Evolutionary conservation across 2,888 invertebrate species (phyloP).

Genomic region (Cephus spinipes): DNA sequence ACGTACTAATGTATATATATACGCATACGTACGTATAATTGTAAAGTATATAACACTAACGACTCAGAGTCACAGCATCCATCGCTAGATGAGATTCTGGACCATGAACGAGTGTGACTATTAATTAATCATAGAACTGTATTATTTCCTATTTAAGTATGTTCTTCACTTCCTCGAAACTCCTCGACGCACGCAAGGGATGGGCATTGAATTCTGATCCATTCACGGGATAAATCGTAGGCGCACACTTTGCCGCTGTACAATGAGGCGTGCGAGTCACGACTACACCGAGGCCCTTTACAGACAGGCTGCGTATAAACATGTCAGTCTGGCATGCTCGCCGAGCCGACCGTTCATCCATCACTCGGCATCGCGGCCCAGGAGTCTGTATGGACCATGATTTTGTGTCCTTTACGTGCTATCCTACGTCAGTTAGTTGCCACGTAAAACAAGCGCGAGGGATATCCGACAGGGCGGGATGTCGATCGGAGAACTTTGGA

Average conservation of each 20-base stretch:
- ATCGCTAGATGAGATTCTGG: not conserved
- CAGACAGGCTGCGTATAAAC: constrained; percentile 63
- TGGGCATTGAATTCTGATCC: constrained; percentile 49
- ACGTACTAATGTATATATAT: not conserved
- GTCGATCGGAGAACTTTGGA: not conserved
- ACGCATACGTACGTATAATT: not conserved
- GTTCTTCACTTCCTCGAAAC: constrained; percentile 38
- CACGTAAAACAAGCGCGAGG: constrained; percentile 8
- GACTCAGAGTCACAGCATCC: not conserved
- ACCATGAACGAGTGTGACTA: constrained; percentile 35
- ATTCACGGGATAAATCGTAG: constrained; percentile 56
- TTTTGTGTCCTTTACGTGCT: constrained; percentile 24
- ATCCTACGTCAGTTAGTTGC: constrained; percentile 8
- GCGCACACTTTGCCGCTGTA: constrained; percentile 46
- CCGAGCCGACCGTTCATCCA: constrained; percentile 58
- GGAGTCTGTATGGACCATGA: constrained; percentile 17
- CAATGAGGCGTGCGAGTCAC: constrained; percentile 50
- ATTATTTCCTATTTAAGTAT: constrained; percentile 61
- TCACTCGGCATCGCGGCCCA: constrained; percentile 44
- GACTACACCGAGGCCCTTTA: constrained; percentile 39
- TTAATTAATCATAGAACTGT: constrained; percentile 65
- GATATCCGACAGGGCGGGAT: not conserved
- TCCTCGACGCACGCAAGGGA: constrained; percentile 35
- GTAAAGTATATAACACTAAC: not conserved
- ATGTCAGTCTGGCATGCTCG: constrained; percentile 61